These are phyloP conservation scores for Nemoura dubitans DNA, from an alignment of 2,888 invertebrate species.

Conservation along the genomic window DNA sequence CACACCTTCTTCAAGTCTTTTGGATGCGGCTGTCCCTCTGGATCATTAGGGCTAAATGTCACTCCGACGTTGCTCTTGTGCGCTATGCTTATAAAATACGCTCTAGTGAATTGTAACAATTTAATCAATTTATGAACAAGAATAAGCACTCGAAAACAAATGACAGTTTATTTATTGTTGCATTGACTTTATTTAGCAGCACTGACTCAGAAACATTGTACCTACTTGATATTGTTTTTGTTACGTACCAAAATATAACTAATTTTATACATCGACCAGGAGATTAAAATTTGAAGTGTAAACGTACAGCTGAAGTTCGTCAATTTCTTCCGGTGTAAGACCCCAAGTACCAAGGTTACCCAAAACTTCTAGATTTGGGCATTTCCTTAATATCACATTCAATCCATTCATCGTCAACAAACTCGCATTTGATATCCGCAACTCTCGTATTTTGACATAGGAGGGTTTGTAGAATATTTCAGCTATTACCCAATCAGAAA, in stretches of 20 bases:
- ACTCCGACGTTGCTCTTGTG: background rate
- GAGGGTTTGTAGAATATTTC: background rate
- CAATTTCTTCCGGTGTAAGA: constrained; percentile 72
- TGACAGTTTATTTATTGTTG: background rate
- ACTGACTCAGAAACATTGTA: too few species aligned
- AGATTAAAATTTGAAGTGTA: constrained; percentile 73
- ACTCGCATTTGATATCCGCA: constrained; percentile 17
- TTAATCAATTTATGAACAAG: background rate
- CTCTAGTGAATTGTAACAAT: background rate
- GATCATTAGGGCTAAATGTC: background rate
- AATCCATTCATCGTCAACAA: constrained; percentile 10
- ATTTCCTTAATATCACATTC: constrained; percentile 64
- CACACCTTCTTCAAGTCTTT: background rate
- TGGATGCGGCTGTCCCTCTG: background rate
- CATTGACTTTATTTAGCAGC: background rate
- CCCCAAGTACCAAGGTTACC: constrained; percentile 76
- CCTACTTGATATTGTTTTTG: too few species aligned
- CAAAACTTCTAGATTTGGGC: constrained; percentile 69
- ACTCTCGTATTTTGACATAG: background rate
- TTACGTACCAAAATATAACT: too few species aligned
- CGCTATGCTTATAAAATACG: background rate
- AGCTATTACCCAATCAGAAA: constrained; percentile 23
- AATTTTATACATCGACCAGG: constrained; percentile 60
- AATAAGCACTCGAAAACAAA: too few species aligned
- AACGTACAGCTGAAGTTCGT: constrained; percentile 71